Conservation (phyloP, 2,113 vertebrate species). For the Rhynchopsitta pachyrhyncha region DNA sequence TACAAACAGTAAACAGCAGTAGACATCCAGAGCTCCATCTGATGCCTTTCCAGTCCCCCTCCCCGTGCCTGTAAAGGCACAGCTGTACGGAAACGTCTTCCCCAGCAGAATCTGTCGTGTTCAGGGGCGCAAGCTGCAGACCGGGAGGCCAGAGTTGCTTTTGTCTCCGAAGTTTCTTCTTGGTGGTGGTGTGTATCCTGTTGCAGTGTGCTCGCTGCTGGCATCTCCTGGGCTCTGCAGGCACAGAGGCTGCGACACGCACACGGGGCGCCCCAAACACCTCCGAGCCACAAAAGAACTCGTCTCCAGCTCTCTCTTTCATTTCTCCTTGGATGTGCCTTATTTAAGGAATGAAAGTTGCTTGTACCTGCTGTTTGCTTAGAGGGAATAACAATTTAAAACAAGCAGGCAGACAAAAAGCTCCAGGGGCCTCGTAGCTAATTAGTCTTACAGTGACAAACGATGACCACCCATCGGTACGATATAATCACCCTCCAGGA, state of each 20-base stretch:
- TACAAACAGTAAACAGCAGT: not conserved
- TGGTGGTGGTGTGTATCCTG: fast-evolving
- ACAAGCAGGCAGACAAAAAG: not conserved
- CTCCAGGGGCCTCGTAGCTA: not conserved
- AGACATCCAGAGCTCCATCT: not conserved
- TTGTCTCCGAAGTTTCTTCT: not conserved
- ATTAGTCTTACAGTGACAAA: not conserved
- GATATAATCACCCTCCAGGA: not conserved
- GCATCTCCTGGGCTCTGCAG: not conserved
- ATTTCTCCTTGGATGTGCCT: not conserved
- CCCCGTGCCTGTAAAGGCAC: fast-evolving
- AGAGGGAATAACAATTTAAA: not conserved
- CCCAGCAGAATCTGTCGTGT: not conserved
- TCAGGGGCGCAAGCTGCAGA: not conserved
- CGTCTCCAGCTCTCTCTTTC: fast-evolving
- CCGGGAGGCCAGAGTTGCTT: not conserved
- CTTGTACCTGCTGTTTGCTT: not conserved
- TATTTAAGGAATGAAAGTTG: not conserved
- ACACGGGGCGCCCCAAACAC: not conserved
- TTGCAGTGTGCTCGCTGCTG: not conserved
- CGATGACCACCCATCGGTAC: not conserved
- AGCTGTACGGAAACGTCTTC: not conserved
- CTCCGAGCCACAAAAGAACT: not conserved
- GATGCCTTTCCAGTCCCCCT: not conserved
- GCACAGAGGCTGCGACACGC: not conserved